Percentiles rank a stretch among this genome's conserved stretches.
These are phyloP conservation scores for Passer montanus DNA, from an alignment of 2,113 vertebrate species.

Conservation along the genomic window DNA sequence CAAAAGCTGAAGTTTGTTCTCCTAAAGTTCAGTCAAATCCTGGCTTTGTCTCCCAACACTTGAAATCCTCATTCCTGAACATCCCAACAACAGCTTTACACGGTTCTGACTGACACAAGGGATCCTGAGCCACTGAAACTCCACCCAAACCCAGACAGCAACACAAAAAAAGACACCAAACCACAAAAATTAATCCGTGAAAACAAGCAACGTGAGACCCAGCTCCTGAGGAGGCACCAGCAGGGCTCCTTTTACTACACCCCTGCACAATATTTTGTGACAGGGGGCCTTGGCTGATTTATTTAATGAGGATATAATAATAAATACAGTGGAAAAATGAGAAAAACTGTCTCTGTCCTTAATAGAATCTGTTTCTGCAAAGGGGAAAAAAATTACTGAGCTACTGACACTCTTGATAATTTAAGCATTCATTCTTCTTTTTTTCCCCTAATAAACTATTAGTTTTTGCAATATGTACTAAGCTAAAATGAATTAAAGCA, in stretches of 20 bases:
- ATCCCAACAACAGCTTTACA: accelerated
- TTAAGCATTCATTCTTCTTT: neutral
- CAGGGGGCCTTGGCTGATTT: neutral
- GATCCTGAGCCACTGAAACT: accelerated
- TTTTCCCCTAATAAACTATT: neutral
- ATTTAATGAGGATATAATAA: neutral
- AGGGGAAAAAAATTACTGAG: neutral
- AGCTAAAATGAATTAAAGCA: constrained; percentile 21
- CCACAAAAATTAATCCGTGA: neutral
- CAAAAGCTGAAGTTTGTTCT: neutral
- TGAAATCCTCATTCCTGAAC: neutral
- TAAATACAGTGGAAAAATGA: neutral
- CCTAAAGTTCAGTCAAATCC: neutral
- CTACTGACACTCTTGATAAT: neutral
- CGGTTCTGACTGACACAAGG: neutral
- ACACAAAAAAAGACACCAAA: neutral
- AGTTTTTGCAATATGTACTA: neutral
- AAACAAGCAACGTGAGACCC: neutral
- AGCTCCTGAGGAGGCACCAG: neutral
- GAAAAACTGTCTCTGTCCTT: neutral
- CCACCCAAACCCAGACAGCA: neutral
- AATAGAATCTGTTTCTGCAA: neutral
- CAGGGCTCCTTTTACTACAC: neutral
- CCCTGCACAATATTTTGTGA: neutral
- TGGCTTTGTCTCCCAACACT: neutral